Evolutionary conservation across 2,797 vertebrate genomes (phyloP).

Genomic region (Trichosurus vulpecula): DNA sequence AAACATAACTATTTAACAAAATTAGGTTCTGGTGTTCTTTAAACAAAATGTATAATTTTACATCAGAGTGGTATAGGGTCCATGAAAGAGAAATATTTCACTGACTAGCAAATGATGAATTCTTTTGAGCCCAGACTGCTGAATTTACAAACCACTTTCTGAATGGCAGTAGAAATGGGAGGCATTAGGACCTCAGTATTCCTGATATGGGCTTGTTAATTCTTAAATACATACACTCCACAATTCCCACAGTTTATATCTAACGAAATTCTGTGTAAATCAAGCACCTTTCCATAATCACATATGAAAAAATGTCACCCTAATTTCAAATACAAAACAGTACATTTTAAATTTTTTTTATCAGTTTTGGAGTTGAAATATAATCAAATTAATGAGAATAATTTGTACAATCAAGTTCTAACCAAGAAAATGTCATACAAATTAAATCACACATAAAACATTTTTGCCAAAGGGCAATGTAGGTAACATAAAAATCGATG

Average conservation of each 20-base stretch:
- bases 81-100: slow-evolving; percentile 31
- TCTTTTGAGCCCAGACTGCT: slow-evolving; percentile 12
- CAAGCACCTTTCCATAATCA: slow-evolving; percentile 35
- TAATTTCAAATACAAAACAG: slow-evolving; percentile 55
- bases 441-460: slow-evolving; percentile 56
- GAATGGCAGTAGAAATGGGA: not conserved
- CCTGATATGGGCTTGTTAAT: not conserved
- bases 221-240: slow-evolving; percentile 7
- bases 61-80: slow-evolving; percentile 29
- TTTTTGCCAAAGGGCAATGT: slow-evolving; percentile 48
- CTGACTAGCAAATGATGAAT: slow-evolving; percentile 18
- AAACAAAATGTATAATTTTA: slow-evolving; percentile 45
- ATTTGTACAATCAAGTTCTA: slow-evolving; percentile 55
- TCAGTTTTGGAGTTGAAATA: slow-evolving; percentile 47
- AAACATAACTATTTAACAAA: not conserved
- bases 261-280: slow-evolving; percentile 30
- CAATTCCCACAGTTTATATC: slow-evolving; percentile 41
- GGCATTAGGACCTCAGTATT: not conserved
- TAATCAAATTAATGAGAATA: slow-evolving; percentile 58
- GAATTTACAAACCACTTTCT: slow-evolving; percentile 2
- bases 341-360: not conserved
- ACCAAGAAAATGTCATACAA: slow-evolving; percentile 55
- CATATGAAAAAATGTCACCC: slow-evolving; percentile 38
- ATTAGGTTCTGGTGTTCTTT: not conserved
- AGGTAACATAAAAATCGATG: slow-evolving; percentile 31